phyloP scores from a whole-genome alignment of 2,113 vertebrate genomes.

The Pantherophis guttatus region DNA sequence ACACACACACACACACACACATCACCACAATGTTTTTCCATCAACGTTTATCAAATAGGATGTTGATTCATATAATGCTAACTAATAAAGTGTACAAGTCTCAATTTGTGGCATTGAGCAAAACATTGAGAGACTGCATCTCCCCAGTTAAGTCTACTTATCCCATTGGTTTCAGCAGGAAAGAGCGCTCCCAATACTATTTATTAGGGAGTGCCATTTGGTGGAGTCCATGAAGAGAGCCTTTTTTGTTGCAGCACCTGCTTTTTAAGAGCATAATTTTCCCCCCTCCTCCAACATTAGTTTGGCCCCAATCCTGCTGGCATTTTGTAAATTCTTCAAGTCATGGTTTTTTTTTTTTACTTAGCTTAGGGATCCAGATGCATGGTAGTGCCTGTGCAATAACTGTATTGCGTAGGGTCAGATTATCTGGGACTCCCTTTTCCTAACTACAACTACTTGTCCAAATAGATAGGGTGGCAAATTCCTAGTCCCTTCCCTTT shows the following conservation, averaged over 20 bases:
- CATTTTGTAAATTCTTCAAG: not conserved
- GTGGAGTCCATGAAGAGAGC: too few relatives aligned
- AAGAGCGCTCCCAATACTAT: not conserved
- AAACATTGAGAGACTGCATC: not conserved
- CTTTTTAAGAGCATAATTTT: not conserved
- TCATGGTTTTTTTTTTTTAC: not conserved
- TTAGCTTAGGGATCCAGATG: not conserved
- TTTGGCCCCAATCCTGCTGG: not conserved
- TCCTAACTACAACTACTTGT: too few relatives aligned
- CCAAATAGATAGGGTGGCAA: too few relatives aligned
- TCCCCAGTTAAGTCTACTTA: not conserved
- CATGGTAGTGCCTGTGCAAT: not conserved
- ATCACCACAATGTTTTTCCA: too few relatives aligned
- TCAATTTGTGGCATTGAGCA: not conserved
- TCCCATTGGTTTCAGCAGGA: not conserved
- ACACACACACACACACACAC: too few relatives aligned
- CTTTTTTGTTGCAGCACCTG: too few relatives aligned
- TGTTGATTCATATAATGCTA: too few relatives aligned
- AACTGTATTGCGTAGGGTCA: not conserved
- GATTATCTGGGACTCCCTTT: too few relatives aligned
- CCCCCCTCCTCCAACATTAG: not conserved
- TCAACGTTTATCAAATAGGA: too few relatives aligned
- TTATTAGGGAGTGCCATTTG: not conserved
- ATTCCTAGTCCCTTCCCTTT: too few relatives aligned
- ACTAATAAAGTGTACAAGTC: not conserved